Evolutionary conservation across 2,797 vertebrate genomes (phyloP), one percentile per base, ranked within the genome.

Genomic region (Alectoris magna): DNA sequence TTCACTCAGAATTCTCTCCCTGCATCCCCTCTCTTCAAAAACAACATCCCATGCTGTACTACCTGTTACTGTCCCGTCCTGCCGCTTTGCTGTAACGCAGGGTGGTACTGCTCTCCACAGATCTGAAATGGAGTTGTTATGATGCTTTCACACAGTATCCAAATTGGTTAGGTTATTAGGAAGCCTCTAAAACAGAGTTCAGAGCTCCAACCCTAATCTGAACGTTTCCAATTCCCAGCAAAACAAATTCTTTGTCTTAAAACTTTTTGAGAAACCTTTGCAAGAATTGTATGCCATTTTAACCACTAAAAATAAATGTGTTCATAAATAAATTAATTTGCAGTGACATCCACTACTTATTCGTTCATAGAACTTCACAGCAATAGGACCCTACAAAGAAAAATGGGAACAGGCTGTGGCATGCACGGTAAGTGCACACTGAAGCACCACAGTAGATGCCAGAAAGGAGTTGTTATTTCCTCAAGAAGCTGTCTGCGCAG

Each of bases 41-140:
- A 9, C 9, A 38, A 29, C 41, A 69, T 39, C 53, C 17, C 17
- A 21, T 82, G 38, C 31, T 46, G 6, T 36, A 26, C 41, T 62
- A 14, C 29, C n/a, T 27, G 26, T 10, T 24, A 18, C 39, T 67
- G 48, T 4, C 34, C 23, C 17, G 48, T 85, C 43, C 68, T 17
- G 29, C 69, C 29, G 7, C 12, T 75, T 24, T 31, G 24, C 38
- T 59, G 8, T 36, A 31, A 62, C 63, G 34, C 44, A 49, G 75
- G 75, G 26, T 10, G 31, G 16, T 31, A 14, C 0, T 9, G 51
- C 21, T 11, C 22, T 56, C 2, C 2, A 11, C 2, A 2, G 24
- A 21, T 31, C 64, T 43, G 29, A 62, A 56, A 34, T 53, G 41
- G 41, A n/a, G 3, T 34, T 71, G 75, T 44, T 59, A 67, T 53